phyloP scores from a whole-genome alignment of 92 coral and sea anemone genomes.

The Epizoanthus ramosus region DNA sequence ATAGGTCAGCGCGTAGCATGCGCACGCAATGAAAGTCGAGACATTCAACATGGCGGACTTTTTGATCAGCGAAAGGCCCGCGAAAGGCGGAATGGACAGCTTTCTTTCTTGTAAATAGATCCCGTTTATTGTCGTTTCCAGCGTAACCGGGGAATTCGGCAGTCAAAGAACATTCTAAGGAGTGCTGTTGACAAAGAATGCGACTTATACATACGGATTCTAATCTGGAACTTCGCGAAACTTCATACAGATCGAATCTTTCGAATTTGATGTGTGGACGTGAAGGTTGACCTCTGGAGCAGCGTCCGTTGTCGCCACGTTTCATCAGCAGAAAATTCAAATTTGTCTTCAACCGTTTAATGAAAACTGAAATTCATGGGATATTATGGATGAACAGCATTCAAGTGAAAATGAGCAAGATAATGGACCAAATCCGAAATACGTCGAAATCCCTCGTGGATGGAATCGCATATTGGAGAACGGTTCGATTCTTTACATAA shows the following conservation, averaged over 20 bases:
- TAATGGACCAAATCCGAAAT: constrained; percentile 52
- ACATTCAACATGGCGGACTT: constrained; percentile 91
- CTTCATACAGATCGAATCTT: constrained; percentile 20
- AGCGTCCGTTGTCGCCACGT: constrained; percentile 28
- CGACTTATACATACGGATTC: constrained; percentile 9
- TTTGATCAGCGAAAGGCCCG: constrained; percentile 44
- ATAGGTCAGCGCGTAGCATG: neutral
- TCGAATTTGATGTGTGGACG: constrained; percentile 23
- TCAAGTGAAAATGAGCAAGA: constrained; percentile 57
- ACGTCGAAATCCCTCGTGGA: constrained; percentile 93
- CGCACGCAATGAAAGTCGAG: constrained; percentile 33
- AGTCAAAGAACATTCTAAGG: neutral
- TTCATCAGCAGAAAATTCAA: neutral
- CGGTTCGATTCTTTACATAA: constrained; percentile 88
- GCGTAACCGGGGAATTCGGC: constrained; percentile 10
- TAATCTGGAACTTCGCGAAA: constrained; percentile 27
- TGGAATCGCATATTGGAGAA: constrained; percentile 96
- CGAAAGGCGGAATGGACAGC: constrained; percentile 52
- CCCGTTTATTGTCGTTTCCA: constrained; percentile 36
- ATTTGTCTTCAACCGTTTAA: neutral
- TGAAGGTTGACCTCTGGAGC: constrained; percentile 35
- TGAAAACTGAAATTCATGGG: constrained; percentile 62
- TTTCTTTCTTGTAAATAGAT: constrained; percentile 65
- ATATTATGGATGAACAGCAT: constrained; percentile 73
- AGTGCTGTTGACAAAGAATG: constrained; percentile 24